Base-by-base conservation (phyloP, 2,888 invertebrate genomes). In the Athrips mouffetella region DNA sequence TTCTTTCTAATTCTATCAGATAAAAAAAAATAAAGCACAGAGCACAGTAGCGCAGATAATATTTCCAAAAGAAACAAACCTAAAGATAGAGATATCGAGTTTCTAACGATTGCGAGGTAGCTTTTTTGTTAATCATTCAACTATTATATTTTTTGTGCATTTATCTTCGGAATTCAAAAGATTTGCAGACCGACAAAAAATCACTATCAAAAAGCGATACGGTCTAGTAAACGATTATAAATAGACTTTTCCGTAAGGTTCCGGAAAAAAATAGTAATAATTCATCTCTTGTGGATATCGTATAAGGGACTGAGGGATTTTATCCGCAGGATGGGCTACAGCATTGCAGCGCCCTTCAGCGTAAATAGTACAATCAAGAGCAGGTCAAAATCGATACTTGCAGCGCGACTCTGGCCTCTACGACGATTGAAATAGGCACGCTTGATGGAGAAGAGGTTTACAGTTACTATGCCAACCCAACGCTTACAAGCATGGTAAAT, bases 81-180 rank as follows among this genome's bases (percentile, higher is more conserved):
- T 5, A 16, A 16, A 16, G 8, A 33, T 3, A 5, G 6, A 11
- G 3, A 2, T 30, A 30, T 30, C 11, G n/a, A 10, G 2, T 30
- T 30, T 30, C 30, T n/a, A 3, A 33, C 15, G 10, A 37, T 20
- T 37, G 21, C 20, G 13, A 23, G 16, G 47, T 50, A 48, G 45
- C 45, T 49, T 45, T n/a, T 69, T 69, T 69, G 60, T 54, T 56
- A 56, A 60, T 58, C 59, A 57, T 25, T 45, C 52, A 18, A 35
- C 5, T 20, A 5, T 5, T 20, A 21, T 8, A 27, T 37, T 37
- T 37, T 37, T 37, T 20, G 20, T n/a, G 37, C 37, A 11, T 4
- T 37, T 37, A 3, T 20, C 10, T 33, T 15, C 20, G 11, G 15
- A 11, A 11, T 37, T 37, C 37, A 37, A 37, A 11, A 21, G 37